phyloP scores from a whole-genome alignment of 2,797 vertebrate genomes.

The Trematocara caparti region DNA sequence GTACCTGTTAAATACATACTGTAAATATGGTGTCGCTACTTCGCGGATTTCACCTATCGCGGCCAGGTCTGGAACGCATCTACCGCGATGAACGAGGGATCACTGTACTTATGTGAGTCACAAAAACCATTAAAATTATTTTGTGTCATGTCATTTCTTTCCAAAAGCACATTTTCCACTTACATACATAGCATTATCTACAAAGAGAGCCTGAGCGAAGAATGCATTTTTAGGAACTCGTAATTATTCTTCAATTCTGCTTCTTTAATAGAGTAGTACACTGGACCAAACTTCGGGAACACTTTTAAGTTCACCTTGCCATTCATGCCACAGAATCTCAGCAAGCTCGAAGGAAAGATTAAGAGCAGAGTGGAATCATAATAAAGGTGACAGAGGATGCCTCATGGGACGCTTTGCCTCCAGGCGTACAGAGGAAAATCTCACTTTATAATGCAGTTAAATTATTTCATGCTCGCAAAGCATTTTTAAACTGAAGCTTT shows the following conservation, averaged over 20 bases:
- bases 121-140: not conserved
- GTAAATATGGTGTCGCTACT: too few relatives aligned
- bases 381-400: slow-evolving; percentile 57
- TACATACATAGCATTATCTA: not conserved
- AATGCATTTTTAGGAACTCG: slow-evolving; percentile 14
- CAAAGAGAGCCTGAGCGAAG: not conserved
- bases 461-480: slow-evolving; percentile 28
- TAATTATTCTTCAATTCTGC: slow-evolving; percentile 33
- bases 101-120: not conserved
- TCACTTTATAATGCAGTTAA: slow-evolving; percentile 39
- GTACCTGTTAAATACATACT: too few relatives aligned
- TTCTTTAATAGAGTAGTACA: slow-evolving; percentile 14
- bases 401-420: slow-evolving; percentile 37
- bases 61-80: too few relatives aligned
- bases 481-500: slow-evolving; percentile 1
- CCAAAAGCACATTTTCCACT: slow-evolving; percentile 6
- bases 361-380: slow-evolving; percentile 53
- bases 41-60: too few relatives aligned
- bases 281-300: slow-evolving; percentile 28
- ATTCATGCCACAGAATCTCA: slow-evolving; percentile 29
- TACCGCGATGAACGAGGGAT: too few relatives aligned
- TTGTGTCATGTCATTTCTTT: not conserved
- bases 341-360: slow-evolving; percentile 43
- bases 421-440: slow-evolving; percentile 28
- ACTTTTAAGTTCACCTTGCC: slow-evolving; percentile 50